Conservation (phyloP, 2,888 invertebrate genomes). For the Drepanosiphum platanoidis region DNA sequence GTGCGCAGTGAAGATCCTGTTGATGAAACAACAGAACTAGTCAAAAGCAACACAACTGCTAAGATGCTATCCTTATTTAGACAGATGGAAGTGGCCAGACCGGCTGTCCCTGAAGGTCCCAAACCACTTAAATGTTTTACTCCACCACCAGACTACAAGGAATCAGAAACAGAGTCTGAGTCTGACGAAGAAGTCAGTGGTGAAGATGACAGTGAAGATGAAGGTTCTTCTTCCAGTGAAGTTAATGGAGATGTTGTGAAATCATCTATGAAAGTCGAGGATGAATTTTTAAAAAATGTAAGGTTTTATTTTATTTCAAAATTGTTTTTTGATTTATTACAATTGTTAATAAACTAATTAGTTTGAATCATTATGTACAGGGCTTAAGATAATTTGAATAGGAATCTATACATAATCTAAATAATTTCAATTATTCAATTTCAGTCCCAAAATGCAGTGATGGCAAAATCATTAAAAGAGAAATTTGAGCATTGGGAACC, state of each 20-base stretch:
- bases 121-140: constrained; percentile 90
- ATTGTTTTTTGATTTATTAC: not conserved
- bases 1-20: constrained; percentile 71
- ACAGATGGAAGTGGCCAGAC: constrained; percentile 81
- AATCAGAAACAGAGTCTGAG: constrained; percentile 65
- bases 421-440: constrained; percentile 11
- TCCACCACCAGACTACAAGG: constrained; percentile 81
- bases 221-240: constrained; percentile 69
- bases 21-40: constrained; percentile 70
- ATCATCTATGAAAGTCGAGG: constrained; percentile 71
- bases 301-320: constrained; percentile 31
- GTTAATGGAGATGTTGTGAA: constrained; percentile 67
- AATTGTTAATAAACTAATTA: not conserved
- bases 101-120: constrained; percentile 74
- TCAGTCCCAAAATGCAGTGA: constrained; percentile 69
- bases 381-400: not conserved
- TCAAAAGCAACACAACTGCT: constrained; percentile 79
- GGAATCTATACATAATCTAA: not conserved
- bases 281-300: constrained; percentile 78
- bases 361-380: not conserved
- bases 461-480: constrained; percentile 84
- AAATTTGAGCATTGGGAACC: constrained; percentile 90
- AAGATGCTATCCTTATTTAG: constrained; percentile 90
- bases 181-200: constrained; percentile 68
- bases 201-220: constrained; percentile 66